A percentile compares a stretch with the other conserved stretches of the same genome.
Conservation (phyloP, 2,888 invertebrate genomes). For the Yponomeuta sedellus region DNA sequence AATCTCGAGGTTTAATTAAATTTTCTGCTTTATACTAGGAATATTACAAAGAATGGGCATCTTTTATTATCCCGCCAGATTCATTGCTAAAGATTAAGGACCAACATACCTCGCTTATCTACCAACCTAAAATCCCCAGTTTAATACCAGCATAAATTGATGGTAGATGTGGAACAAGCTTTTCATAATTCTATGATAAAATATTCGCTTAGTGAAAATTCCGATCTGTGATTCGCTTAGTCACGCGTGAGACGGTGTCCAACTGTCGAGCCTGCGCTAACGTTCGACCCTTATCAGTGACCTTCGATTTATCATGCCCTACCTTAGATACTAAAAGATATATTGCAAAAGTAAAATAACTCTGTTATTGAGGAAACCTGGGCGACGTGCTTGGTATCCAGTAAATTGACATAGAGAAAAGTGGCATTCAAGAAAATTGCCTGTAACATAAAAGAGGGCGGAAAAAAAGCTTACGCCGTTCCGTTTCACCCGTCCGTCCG, state of each 20-base stretch:
- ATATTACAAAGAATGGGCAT: slow-evolving; percentile 38
- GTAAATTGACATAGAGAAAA: neutral
- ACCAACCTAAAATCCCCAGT: neutral
- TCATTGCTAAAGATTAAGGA: slow-evolving; percentile 18
- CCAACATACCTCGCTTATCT: no score
- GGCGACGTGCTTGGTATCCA: neutral
- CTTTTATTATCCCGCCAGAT: slow-evolving; percentile 30
- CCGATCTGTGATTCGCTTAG: slow-evolving; percentile 1
- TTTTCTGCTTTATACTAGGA: slow-evolving; percentile 40
- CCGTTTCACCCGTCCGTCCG: no score
- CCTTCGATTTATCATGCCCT: slow-evolving; percentile 2
- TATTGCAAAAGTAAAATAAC: slow-evolving; percentile 1
- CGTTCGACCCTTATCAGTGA: slow-evolving; percentile 2
- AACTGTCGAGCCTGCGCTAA: neutral
- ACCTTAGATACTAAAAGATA: neutral
- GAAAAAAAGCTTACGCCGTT: no score
- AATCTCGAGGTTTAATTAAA: slow-evolving; percentile 56
- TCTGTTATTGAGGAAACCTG: neutral
- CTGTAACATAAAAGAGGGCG: no score
- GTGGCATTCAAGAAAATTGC: no score
- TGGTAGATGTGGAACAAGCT: neutral
- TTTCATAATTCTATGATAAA: neutral
- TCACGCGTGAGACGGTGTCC: slow-evolving; percentile 2
- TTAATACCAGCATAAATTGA: neutral
- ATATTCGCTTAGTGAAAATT: neutral